These are phyloP conservation scores for Yponomeuta sedellus DNA, from an alignment of 2,888 invertebrate genomes.

Conservation along the genomic window DNA sequence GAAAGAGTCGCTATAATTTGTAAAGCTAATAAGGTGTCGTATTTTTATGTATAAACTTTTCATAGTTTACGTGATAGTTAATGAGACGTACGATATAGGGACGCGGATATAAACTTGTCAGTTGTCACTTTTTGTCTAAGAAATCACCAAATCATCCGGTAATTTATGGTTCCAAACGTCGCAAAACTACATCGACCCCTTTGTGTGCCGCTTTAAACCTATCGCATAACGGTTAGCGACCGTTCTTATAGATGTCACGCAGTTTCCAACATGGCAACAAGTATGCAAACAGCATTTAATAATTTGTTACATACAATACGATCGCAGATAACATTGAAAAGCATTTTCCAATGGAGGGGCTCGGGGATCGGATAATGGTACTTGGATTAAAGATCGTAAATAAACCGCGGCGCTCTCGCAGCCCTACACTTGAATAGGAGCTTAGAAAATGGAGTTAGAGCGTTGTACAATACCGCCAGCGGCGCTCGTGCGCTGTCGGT, in stretches of 20 bases:
- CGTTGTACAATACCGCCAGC: conserved; percentile 50
- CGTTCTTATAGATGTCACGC: conserved; percentile 27
- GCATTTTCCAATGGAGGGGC: conserved; percentile 15
- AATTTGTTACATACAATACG: conserved; percentile 6
- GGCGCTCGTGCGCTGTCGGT: conserved; percentile 50
- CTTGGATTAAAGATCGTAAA: conserved; percentile 53
- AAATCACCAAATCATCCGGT: not conserved
- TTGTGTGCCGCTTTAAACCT: conserved; percentile 25
- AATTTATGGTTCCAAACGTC: conserved; percentile 22
- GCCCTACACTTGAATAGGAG: conserved; percentile 46
- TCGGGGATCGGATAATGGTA: conserved; percentile 40
- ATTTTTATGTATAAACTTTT: not conserved
- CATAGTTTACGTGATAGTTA: not conserved
- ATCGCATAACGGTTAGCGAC: conserved; percentile 30
- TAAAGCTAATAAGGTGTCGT: not conserved
- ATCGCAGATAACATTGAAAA: conserved; percentile 18
- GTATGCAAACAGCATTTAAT: conserved; percentile 8
- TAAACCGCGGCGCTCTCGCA: conserved; percentile 47
- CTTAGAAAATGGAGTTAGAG: conserved; percentile 65
- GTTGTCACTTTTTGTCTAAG: conserved; percentile 21
- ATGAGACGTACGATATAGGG: not conserved
- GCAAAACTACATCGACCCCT: conserved; percentile 20
- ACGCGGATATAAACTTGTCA: conserved; percentile 23
- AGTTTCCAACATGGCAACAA: conserved; percentile 16
- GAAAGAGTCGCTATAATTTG: not conserved